Evolutionary conservation across 2,113 vertebrate species (phyloP).

Genomic region (Pelusios castaneus): DNA sequence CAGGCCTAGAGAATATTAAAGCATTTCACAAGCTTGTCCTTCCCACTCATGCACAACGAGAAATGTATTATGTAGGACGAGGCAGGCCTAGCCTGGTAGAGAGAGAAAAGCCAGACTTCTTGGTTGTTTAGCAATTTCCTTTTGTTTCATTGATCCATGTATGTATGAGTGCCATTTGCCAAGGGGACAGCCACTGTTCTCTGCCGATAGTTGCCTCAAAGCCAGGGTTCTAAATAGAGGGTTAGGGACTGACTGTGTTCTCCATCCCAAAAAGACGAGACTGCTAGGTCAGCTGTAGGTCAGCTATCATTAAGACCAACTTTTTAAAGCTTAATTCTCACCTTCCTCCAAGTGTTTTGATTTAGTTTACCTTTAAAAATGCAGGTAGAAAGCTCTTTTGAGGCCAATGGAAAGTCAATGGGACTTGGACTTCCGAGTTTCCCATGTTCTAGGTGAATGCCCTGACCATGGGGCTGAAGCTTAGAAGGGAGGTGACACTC

Average conservation of each 20-base stretch:
- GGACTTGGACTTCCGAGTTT: neutral
- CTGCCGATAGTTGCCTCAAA: neutral
- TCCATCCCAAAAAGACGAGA: accelerated
- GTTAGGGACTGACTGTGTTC: neutral
- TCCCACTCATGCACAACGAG: neutral
- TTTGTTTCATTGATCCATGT: neutral
- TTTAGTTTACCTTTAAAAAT: neutral
- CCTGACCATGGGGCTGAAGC: neutral
- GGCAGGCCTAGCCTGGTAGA: neutral
- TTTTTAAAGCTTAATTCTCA: neutral
- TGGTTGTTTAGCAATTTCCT: neutral
- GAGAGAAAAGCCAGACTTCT: neutral
- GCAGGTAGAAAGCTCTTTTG: neutral
- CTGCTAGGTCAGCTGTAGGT: neutral
- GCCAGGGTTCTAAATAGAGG: neutral
- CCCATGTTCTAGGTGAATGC: neutral
- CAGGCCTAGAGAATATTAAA: neutral
- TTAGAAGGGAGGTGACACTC: neutral
- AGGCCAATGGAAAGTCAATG: neutral
- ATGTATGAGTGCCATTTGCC: accelerated
- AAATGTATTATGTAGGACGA: neutral
- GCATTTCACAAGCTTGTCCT: neutral
- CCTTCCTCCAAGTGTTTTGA: neutral
- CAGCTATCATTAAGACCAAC: neutral
- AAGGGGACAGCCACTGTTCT: neutral